These are phyloP conservation scores for Euwallacea similis DNA, from an alignment of 1,140 invertebrate genomes.

Conservation along the genomic window DNA sequence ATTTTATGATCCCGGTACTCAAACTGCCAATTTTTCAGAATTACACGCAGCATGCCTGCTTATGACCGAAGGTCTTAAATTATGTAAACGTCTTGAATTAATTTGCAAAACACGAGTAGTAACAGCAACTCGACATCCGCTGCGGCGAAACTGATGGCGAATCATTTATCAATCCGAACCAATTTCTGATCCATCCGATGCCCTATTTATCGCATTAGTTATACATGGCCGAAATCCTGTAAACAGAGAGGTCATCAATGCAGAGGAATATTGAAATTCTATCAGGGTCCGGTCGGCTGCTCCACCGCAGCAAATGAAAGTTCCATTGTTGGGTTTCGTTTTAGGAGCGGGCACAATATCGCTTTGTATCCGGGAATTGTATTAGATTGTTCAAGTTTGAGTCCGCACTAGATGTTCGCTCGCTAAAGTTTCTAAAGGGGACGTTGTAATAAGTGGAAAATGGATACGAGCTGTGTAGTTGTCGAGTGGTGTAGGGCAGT, in stretches of 20 bases:
- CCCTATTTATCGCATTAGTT: slow-evolving; percentile 30
- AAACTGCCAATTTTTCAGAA: too few relatives aligned
- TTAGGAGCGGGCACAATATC: slow-evolving; percentile 8
- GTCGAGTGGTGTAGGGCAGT: too few relatives aligned
- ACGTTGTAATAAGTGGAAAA: background rate
- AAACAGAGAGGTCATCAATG: slow-evolving; percentile 24
- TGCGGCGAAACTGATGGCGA: background rate
- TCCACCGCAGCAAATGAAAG: slow-evolving; percentile 24
- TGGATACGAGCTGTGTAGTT: background rate
- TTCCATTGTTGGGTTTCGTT: slow-evolving; percentile 23
- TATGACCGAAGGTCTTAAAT: too few relatives aligned
- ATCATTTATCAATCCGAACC: slow-evolving; percentile 21
- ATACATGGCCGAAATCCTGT: slow-evolving; percentile 23
- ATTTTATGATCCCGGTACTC: too few relatives aligned
- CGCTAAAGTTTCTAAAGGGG: slow-evolving; percentile 2
- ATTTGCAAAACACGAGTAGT: too few relatives aligned
- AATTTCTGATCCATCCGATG: slow-evolving; percentile 9
- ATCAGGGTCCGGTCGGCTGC: slow-evolving; percentile 6
- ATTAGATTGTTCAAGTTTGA: slow-evolving; percentile 14
- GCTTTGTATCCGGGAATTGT: background rate
- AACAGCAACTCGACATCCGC: slow-evolving; percentile 9
- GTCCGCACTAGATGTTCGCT: background rate
- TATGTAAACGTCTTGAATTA: too few relatives aligned
- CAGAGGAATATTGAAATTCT: slow-evolving; percentile 35
- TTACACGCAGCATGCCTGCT: too few relatives aligned